A percentile compares a stretch with the other conserved stretches of the same genome.
These are phyloP conservation scores for Lanius ludovicianus DNA, from an alignment of 2,113 vertebrate species.

Conservation along the genomic window DNA sequence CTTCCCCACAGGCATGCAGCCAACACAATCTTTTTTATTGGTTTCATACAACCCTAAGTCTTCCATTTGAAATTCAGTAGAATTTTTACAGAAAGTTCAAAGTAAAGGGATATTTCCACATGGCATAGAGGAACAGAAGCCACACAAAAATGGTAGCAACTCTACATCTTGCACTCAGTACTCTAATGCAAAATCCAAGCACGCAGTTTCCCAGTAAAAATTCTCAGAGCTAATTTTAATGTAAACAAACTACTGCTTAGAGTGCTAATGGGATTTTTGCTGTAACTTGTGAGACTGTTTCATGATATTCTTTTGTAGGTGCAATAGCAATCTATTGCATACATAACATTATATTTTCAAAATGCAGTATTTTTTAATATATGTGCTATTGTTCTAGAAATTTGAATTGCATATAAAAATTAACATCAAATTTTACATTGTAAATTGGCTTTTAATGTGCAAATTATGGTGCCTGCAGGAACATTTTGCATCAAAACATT, in stretches of 20 bases:
- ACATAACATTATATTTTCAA: background rate
- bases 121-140: background rate
- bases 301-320: background rate
- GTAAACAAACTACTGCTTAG: background rate
- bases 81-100: background rate
- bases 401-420: slow-evolving; percentile 21
- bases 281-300: slow-evolving; percentile 14
- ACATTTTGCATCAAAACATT: background rate
- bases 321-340: background rate
- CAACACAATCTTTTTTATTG: background rate
- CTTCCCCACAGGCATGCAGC: background rate
- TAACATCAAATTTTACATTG: slow-evolving; percentile 27
- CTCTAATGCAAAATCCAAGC: background rate
- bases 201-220: background rate
- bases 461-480: background rate
- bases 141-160: background rate
- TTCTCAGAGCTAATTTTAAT: slow-evolving; percentile 4
- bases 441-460: slow-evolving; percentile 3
- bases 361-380: background rate
- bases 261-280: background rate
- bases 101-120: background rate
- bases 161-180: background rate
- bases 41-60: background rate
- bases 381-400: background rate
- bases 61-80: background rate